Conservation (phyloP, 2,888 invertebrate species). For the Ectemnius lituratus region DNA sequence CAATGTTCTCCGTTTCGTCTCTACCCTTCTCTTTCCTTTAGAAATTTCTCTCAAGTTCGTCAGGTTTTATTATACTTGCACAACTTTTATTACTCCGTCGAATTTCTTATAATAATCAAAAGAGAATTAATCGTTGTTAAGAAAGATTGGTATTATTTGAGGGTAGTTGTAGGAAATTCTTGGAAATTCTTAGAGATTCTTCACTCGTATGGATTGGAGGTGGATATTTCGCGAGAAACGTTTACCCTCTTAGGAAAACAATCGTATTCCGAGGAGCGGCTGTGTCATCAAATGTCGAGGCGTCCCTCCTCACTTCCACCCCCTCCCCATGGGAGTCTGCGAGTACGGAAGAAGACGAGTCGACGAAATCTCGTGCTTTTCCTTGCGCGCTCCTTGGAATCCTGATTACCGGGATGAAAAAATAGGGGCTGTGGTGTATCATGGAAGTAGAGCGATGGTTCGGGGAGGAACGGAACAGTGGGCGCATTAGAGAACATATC, state of each 20-base stretch:
- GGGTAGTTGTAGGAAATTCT: too few species aligned
- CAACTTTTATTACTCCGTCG: too few species aligned
- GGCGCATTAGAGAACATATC: conserved; percentile 37
- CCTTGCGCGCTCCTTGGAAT: not conserved
- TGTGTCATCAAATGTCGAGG: conserved; percentile 3
- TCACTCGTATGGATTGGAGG: too few species aligned
- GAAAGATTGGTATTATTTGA: too few species aligned
- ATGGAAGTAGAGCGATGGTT: too few species aligned
- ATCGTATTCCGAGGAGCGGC: conserved; percentile 2
- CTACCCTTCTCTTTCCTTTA: not conserved
- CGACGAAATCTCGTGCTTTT: conserved; percentile 3
- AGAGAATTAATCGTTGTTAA: too few species aligned
- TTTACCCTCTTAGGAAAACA: not conserved
- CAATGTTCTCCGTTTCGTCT: conserved; percentile 12
- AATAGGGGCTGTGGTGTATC: not conserved
- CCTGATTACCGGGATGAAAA: conserved; percentile 1
- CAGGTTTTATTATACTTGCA: too few species aligned
- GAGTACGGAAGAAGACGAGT: not conserved
- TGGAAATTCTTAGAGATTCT: too few species aligned
- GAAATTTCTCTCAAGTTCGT: too few species aligned
- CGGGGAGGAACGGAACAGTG: not conserved
- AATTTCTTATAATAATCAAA: too few species aligned
- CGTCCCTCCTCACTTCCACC: not conserved
- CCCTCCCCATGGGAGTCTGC: not conserved
- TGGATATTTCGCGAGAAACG: too few species aligned